phyloP scores from a whole-genome alignment of 2,888 invertebrate species.

The Tetropium fuscum region DNA sequence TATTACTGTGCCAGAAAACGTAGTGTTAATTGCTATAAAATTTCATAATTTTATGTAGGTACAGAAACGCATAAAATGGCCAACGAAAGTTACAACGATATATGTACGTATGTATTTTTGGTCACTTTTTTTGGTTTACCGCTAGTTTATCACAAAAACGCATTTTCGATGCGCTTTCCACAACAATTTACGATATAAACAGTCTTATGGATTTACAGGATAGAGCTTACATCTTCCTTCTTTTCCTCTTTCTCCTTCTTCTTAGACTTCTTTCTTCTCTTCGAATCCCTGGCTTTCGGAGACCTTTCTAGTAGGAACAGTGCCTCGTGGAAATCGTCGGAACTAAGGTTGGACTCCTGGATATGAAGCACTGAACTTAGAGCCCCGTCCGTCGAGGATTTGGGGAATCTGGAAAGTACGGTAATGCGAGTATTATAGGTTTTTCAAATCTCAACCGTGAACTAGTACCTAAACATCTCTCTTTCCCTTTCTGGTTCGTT shows the following conservation, averaged over 20 bases:
- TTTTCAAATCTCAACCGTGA: too few relatives aligned
- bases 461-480: slow-evolving; percentile 66
- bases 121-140: slow-evolving; percentile 36
- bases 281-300: slow-evolving; percentile 67
- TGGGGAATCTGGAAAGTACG: slow-evolving; percentile 67
- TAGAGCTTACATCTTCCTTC: slow-evolving; percentile 67
- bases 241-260: slow-evolving; percentile 65
- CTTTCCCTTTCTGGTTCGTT: slow-evolving; percentile 68
- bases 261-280: slow-evolving; percentile 66
- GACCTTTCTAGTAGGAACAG: slow-evolving; percentile 69
- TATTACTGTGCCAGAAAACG: too few relatives aligned
- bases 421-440: too few relatives aligned
- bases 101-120: slow-evolving; percentile 30
- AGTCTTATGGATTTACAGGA: slow-evolving; percentile 62
- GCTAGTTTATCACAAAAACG: slow-evolving; percentile 55
- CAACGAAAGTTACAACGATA: slow-evolving; percentile 7
- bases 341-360: slow-evolving; percentile 70
- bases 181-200: slow-evolving; percentile 53
- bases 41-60: slow-evolving; percentile 1
- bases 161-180: slow-evolving; percentile 49
- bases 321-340: slow-evolving; percentile 72
- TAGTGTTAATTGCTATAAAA: too few relatives aligned
- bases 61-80: slow-evolving; percentile 29
- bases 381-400: slow-evolving; percentile 71
- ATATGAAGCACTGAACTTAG: slow-evolving; percentile 71